These are phyloP conservation scores for Homarus americanus DNA, from an alignment of 1,140 invertebrate genomes.

Conservation along the genomic window DNA sequence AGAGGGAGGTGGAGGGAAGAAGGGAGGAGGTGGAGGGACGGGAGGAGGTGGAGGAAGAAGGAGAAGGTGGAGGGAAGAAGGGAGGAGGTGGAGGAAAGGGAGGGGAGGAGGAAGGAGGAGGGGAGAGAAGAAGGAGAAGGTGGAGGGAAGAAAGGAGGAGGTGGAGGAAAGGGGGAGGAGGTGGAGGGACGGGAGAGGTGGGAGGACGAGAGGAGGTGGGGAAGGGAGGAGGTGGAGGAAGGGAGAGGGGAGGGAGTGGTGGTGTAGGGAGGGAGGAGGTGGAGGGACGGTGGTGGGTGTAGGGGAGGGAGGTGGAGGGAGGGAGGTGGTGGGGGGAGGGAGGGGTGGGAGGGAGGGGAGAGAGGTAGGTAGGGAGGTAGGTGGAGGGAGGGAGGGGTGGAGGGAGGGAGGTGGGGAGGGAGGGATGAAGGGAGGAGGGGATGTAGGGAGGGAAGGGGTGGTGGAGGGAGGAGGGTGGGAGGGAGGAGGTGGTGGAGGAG, in stretches of 20 bases:
- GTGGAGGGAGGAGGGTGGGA: background rate
- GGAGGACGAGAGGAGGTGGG: no score
- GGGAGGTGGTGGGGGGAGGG: background rate
- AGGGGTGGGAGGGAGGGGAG: background rate
- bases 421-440: no score
- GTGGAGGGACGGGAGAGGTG: no score
- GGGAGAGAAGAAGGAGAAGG: no score
- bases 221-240: no score
- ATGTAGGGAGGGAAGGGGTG: background rate
- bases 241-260: no score
- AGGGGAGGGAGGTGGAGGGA: background rate
- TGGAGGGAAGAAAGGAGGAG: no score
- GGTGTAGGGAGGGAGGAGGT: background rate
- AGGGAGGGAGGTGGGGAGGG: background rate
- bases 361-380: background rate
- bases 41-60: background rate
- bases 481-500: background rate
- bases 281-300: no score
- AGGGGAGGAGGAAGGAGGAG: no score
- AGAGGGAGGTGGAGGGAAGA: background rate
- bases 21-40: slow-evolving; percentile 8
- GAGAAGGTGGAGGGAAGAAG: no score
- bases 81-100: no score
- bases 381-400: background rate
- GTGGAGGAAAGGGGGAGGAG: no score